A percentile compares a stretch with the other conserved stretches of the same genome.
Conservation (phyloP, 2,888 invertebrate genomes). For the Choristoneura rosaceana region DNA sequence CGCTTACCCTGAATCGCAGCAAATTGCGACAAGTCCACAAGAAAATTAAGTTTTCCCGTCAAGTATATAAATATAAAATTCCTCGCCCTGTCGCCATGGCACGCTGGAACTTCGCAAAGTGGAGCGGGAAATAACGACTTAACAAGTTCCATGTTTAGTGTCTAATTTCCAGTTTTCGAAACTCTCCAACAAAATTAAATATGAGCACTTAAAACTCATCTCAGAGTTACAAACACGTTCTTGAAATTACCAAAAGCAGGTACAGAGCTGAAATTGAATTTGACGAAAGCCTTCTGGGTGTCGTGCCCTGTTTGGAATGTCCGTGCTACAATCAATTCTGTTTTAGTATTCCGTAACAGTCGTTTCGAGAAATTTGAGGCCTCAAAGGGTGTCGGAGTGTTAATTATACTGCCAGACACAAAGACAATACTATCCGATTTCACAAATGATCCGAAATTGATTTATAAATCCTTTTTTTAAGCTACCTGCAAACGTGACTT, state of each 20-base stretch:
- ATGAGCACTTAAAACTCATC: conserved; percentile 14
- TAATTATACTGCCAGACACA: conserved; percentile 38
- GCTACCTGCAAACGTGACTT: background rate
- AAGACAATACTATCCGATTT: conserved; percentile 36
- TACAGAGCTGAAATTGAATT: conserved; percentile 22
- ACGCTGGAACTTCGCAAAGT: conserved; percentile 24
- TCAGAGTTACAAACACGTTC: conserved; percentile 9
- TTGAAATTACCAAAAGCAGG: conserved; percentile 9
- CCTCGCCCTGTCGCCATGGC: conserved; percentile 17
- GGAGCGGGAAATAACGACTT: conserved; percentile 35
- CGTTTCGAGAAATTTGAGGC: conserved; percentile 29
- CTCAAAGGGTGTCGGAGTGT: conserved; percentile 34
- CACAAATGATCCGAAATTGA: conserved; percentile 26
- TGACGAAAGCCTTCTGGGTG: conserved; percentile 13
- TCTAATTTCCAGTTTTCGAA: conserved; percentile 32
- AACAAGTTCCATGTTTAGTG: conserved; percentile 36
- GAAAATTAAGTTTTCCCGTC: conserved; percentile 39
- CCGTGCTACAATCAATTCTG: conserved; percentile 31
- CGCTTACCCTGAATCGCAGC: conserved; percentile 28
- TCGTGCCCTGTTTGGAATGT: conserved; percentile 13
- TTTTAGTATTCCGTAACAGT: conserved; percentile 35
- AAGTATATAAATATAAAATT: conserved; percentile 39
- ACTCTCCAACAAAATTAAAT: conserved; percentile 21
- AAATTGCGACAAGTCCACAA: conserved; percentile 41
- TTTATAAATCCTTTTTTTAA: conserved; percentile 6